Conservation (phyloP, 2,888 invertebrate genomes). For the Cryptus viduatorius region DNA sequence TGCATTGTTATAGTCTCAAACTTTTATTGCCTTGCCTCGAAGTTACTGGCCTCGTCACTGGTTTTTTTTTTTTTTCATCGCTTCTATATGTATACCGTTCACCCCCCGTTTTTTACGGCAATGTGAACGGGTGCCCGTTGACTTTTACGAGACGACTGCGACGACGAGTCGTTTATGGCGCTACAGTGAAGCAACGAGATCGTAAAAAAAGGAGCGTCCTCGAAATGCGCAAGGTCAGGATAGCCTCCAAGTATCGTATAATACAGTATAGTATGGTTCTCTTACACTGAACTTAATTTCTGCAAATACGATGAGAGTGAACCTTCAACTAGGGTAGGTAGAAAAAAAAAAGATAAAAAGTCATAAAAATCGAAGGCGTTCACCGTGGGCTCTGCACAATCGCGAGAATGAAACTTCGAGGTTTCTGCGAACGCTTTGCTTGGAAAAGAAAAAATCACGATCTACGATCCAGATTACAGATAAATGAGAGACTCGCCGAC, state of each 20-base stretch:
- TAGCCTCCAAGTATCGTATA: slow-evolving; percentile 42
- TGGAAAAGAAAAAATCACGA: slow-evolving; percentile 34
- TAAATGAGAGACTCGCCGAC: slow-evolving; percentile 46
- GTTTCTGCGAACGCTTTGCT: slow-evolving; percentile 37
- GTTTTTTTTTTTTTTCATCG: slow-evolving; percentile 49
- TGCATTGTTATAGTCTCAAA: slow-evolving; percentile 73
- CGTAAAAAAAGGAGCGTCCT: slow-evolving; percentile 71
- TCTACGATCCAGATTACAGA: slow-evolving; percentile 58
- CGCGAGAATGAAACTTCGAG: slow-evolving; percentile 27
- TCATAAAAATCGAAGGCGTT: slow-evolving; percentile 44
- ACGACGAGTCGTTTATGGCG: slow-evolving; percentile 75
- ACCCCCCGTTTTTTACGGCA: slow-evolving; percentile 75
- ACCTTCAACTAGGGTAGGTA: slow-evolving; percentile 18
- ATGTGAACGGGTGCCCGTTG: slow-evolving; percentile 79
- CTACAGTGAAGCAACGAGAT: slow-evolving; percentile 71
- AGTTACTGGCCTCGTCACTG: slow-evolving; percentile 53
- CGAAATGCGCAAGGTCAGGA: slow-evolving; percentile 79
- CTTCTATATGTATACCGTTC: slow-evolving; percentile 66
- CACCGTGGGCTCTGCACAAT: slow-evolving; percentile 43
- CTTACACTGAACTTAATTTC: slow-evolving; percentile 39
- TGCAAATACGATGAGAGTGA: slow-evolving; percentile 7
- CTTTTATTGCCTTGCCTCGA: slow-evolving; percentile 65
- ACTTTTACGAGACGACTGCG: slow-evolving; percentile 76
- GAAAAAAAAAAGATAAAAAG: slow-evolving; percentile 15
- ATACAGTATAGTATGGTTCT: slow-evolving; percentile 10